Percentiles rank a stretch among this genome's conserved stretches.
Conservation (phyloP, 2,113 vertebrate genomes). For the Oncorhynchus clarkii region DNA sequence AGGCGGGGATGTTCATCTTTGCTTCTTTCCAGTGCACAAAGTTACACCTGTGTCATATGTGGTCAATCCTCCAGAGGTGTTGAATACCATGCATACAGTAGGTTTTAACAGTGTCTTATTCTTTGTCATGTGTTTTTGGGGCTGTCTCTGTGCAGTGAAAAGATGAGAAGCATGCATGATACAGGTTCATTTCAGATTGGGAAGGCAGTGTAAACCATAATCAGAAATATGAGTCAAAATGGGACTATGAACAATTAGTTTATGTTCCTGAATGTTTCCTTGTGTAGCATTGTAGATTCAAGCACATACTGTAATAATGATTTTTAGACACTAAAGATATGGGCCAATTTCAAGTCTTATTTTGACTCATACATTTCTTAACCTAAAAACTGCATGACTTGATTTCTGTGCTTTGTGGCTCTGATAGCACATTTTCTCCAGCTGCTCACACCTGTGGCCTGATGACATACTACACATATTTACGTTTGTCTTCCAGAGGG, state of each 20-base stretch:
- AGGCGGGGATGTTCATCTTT: slow-evolving; percentile 71
- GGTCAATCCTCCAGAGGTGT: slow-evolving; percentile 20
- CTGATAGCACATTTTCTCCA: slow-evolving; percentile 72
- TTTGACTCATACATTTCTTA: slow-evolving; percentile 70
- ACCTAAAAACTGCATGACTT: slow-evolving; percentile 65
- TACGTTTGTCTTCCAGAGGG: slow-evolving; percentile 83
- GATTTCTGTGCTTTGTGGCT: slow-evolving; percentile 63
- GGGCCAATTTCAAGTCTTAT: slow-evolving; percentile 51
- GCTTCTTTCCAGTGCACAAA: slow-evolving; percentile 78
- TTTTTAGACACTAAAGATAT: not conserved
- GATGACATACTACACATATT: slow-evolving; percentile 67
- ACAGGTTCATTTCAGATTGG: slow-evolving; percentile 59
- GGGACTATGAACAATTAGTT: slow-evolving; percentile 13
- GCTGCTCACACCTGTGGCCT: slow-evolving; percentile 71
- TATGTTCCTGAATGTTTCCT: too few species aligned
- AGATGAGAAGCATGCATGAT: slow-evolving; percentile 69
- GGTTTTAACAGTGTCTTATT: slow-evolving; percentile 45
- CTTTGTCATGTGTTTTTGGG: slow-evolving; percentile 51
- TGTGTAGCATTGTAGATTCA: not conserved
- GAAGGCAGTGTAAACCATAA: slow-evolving; percentile 78
- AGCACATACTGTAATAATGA: not conserved
- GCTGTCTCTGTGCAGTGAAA: slow-evolving; percentile 72
- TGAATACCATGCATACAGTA: slow-evolving; percentile 41
- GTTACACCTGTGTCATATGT: slow-evolving; percentile 52
- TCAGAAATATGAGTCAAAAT: slow-evolving; percentile 75